Evolutionary conservation across 2,797 vertebrate genomes (phyloP).

Genomic region (Paguma larvata): DNA sequence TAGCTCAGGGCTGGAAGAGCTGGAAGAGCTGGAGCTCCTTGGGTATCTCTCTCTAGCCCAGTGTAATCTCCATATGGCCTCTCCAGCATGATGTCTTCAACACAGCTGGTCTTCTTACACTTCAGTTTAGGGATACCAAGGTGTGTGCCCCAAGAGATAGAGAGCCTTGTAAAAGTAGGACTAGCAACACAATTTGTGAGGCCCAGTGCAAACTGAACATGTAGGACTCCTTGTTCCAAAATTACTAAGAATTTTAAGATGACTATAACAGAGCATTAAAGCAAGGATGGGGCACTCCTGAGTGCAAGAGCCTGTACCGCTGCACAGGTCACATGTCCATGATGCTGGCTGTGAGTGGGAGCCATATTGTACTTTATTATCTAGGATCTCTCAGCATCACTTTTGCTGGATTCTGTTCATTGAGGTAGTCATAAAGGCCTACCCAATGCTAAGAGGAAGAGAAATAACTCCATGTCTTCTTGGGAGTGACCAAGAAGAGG

Average conservation of each 20-base stretch:
- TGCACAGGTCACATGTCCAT: too few relatives aligned
- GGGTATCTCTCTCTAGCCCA: background rate
- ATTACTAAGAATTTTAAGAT: background rate
- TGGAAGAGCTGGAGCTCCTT: background rate
- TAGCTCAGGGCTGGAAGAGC: background rate
- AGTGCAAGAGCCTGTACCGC: background rate
- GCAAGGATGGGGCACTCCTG: background rate
- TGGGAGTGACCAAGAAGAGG: background rate
- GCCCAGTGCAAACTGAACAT: background rate
- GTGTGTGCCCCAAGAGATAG: background rate
- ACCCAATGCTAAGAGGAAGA: background rate
- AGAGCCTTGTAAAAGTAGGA: background rate
- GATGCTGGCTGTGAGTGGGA: background rate
- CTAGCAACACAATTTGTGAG: background rate
- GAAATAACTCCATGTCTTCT: background rate
- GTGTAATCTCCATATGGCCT: background rate
- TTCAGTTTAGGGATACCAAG: background rate
- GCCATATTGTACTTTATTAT: background rate
- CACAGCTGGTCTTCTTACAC: background rate
- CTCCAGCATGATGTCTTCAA: background rate
- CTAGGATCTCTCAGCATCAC: background rate
- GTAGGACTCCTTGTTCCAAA: background rate
- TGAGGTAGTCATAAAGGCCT: background rate
- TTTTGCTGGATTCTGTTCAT: background rate
- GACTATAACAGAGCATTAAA: background rate